phyloP scores from a whole-genome alignment of 2,113 vertebrate genomes.

The Sporophila hypoxantha region DNA sequence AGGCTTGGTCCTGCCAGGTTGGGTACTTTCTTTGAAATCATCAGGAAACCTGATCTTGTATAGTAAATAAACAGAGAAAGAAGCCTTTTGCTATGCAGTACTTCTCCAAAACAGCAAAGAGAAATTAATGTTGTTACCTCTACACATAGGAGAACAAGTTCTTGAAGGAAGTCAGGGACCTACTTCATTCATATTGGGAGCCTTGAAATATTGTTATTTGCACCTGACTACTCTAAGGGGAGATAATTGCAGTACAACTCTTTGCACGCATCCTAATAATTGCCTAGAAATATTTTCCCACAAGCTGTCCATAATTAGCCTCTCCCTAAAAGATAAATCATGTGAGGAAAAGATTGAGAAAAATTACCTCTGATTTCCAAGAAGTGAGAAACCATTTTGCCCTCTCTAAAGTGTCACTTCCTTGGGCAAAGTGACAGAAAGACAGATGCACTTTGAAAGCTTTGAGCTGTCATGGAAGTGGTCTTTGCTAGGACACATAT shows the following conservation, averaged over 20 bases:
- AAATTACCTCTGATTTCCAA: not conserved
- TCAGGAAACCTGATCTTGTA: not conserved
- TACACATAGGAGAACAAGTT: not conserved
- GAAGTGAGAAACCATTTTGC: not conserved
- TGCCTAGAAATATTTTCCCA: not conserved
- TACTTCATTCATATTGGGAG: not conserved
- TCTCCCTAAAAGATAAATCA: not conserved
- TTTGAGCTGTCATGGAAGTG: not conserved
- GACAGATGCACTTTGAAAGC: not conserved
- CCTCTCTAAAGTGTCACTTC: not conserved
- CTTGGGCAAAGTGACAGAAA: not conserved
- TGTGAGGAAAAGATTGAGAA: not conserved
- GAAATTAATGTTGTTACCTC: not conserved
- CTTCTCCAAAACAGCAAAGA: not conserved
- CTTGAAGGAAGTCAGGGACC: not conserved
- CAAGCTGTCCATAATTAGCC: not conserved
- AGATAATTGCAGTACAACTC: not conserved
- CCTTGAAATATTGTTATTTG: not conserved
- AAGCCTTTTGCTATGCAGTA: not conserved
- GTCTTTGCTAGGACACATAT: not conserved
- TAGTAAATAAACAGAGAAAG: not conserved
- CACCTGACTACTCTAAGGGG: not conserved
- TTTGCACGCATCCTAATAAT: not conserved
- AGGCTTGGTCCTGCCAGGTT: not conserved
- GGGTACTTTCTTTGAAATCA: not conserved